phyloP scores from a whole-genome alignment of 1,140 invertebrate genomes.

The Drosophila saltans region DNA sequence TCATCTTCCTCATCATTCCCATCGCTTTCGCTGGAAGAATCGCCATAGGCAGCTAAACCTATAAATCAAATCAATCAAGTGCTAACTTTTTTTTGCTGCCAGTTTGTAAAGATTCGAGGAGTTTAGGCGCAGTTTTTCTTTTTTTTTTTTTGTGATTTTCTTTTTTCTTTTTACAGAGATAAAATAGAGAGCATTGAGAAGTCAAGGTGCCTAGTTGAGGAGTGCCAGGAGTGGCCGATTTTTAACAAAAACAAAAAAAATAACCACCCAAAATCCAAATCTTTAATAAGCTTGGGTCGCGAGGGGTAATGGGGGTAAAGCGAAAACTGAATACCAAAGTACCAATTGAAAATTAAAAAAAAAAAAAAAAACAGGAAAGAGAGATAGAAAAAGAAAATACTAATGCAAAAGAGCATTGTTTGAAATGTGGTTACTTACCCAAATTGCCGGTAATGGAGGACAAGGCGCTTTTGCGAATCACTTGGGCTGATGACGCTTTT shows the following conservation, averaged over 20 bases:
- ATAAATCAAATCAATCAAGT: constrained; percentile 80
- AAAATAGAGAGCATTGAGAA: constrained; percentile 3
- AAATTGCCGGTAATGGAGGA: constrained; percentile 82
- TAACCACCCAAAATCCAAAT: constrained; percentile 4
- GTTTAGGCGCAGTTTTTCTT: constrained; percentile 36
- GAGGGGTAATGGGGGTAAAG: constrained; percentile 23
- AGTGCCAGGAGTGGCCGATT: not conserved
- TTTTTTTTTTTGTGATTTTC: constrained; percentile 22
- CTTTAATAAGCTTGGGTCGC: not conserved
- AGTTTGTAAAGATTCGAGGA: constrained; percentile 34
- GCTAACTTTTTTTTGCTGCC: constrained; percentile 68
- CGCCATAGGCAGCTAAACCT: constrained; percentile 82
- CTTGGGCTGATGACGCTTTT: constrained; percentile 83
- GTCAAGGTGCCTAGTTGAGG: not conserved
- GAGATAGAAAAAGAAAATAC: constrained; percentile 8
- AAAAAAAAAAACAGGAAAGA: constrained; percentile 45
- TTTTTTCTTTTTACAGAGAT: constrained; percentile 28
- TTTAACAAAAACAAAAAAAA: not conserved
- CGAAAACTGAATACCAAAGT: constrained; percentile 24
- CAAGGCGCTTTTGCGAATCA: constrained; percentile 83
- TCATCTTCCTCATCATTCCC: constrained; percentile 52
- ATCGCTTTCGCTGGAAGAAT: constrained; percentile 76
- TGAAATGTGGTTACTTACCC: constrained; percentile 77
- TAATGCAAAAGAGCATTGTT: constrained; percentile 54
- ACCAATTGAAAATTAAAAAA: constrained; percentile 18